Base-by-base conservation (phyloP, 2,888 invertebrate species). In the Pterobdella sp. region DNA sequence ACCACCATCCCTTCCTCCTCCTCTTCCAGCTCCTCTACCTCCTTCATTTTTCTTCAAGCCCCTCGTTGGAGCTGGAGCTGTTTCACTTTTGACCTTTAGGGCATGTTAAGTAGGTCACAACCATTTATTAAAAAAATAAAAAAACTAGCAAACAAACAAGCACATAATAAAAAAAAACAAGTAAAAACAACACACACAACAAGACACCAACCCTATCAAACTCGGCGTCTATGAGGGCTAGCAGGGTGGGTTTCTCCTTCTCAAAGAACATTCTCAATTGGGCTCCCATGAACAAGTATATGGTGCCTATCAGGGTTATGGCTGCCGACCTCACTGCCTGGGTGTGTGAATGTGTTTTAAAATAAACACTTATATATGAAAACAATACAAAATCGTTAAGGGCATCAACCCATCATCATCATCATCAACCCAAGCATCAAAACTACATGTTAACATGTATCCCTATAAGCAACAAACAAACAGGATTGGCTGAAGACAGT, bases 201-300 rank as follows among this genome's bases (percentile, higher is more conserved):
- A 7, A 68, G 34, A n/a, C 49, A 69, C 60, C 36, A 26, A 85
- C 85, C 83, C 93, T 93, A 75, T 92, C 92, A 79, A 92, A 88
- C 82, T 94, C 94, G 31, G 89, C 87, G 81, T 91, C 90, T 74
- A 94, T 92, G 81, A 91, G 90, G 78, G 92, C 91, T 66, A 89
- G 88, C 0, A 94, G 85, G 0, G 91, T 89, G 0, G 92, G 88
- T 80, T 94, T 94, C 82, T 94, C 94, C 77, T 88, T 88, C 78
- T 93, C 93, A 79, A 94, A 92, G 81, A 91, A 90, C 79, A 87
- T 87, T 77, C 91, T 86, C 0, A 93, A 81, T 22, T 89, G 88
- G 22, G 77, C 78, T 0, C 94, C 93, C 85, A 92, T 89, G 80
- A 90, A 93, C 78, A 93, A 85, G 67, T 91, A 91, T 79, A 94